phyloP scores from a whole-genome alignment of 2,888 invertebrate genomes.

The Apodemia hepburni region DNA sequence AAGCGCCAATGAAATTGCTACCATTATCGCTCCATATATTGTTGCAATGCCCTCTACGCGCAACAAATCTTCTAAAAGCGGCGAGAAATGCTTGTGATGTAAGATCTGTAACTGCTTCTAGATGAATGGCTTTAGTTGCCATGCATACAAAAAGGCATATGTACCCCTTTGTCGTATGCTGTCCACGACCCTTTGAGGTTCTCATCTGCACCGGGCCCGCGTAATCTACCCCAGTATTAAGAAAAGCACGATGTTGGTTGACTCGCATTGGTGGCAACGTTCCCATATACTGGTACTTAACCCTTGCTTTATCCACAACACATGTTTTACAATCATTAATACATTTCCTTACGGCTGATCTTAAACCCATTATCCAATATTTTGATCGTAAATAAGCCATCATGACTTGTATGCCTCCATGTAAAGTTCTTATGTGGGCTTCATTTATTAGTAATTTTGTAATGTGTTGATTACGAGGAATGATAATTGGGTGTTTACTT shows the following conservation, averaged over 20 bases:
- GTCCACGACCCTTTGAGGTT: slow-evolving; percentile 23
- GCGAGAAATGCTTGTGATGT: too few species aligned
- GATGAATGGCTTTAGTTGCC: too few species aligned
- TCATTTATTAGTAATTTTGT: slow-evolving; percentile 26
- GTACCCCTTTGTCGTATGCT: slow-evolving; percentile 8
- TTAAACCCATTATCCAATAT: slow-evolving; percentile 26
- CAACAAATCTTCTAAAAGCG: too few species aligned
- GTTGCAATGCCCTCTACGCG: too few species aligned
- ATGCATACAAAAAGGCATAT: too few species aligned
- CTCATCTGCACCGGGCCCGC: slow-evolving; percentile 25
- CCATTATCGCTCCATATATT: too few species aligned
- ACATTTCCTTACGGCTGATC: slow-evolving; percentile 17
- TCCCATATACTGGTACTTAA: slow-evolving; percentile 24
- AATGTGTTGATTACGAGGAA: slow-evolving; percentile 25
- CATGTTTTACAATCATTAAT: slow-evolving; percentile 21
- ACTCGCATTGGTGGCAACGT: slow-evolving; percentile 22
- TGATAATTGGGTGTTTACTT: slow-evolving; percentile 29
- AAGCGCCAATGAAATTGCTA: too few species aligned
- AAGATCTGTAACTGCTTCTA: background rate
- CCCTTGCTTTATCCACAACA: slow-evolving; percentile 15
- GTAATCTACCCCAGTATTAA: slow-evolving; percentile 24
- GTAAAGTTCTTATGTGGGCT: slow-evolving; percentile 16
- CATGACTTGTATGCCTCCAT: slow-evolving; percentile 26
- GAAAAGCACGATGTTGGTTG: slow-evolving; percentile 19
- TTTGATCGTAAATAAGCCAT: slow-evolving; percentile 20